Conservation (phyloP, 2,797 vertebrate species). For the Manis pentadactyla region DNA sequence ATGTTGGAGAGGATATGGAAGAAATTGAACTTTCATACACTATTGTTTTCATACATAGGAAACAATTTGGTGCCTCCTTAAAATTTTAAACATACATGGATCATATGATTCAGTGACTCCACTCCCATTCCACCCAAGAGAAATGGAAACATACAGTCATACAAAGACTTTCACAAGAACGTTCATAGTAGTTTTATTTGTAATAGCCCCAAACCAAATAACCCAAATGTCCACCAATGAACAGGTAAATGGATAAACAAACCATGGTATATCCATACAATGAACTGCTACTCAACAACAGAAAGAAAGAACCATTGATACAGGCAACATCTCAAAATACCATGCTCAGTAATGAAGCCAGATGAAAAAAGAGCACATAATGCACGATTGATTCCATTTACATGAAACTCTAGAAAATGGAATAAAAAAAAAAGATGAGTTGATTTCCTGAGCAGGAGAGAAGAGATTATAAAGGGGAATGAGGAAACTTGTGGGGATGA, state of each 20-base stretch:
- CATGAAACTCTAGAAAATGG: neutral
- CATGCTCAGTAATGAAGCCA: neutral
- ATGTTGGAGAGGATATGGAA: neutral
- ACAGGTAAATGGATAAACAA: neutral
- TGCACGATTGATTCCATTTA: neutral
- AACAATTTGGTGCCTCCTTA: neutral
- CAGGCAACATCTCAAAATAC: neutral
- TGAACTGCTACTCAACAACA: neutral
- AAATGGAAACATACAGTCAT: neutral
- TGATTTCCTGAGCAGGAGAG: neutral
- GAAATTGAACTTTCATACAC: neutral
- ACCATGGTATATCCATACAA: neutral
- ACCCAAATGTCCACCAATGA: neutral
- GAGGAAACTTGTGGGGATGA: neutral
- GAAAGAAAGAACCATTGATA: neutral
- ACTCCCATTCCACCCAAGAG: neutral
- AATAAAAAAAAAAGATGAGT: neutral
- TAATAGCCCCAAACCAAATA: neutral
- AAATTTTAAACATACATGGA: neutral
- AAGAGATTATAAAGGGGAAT: neutral
- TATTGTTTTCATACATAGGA: neutral
- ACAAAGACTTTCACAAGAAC: neutral
- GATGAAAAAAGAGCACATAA: neutral
- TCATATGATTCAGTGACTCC: neutral
- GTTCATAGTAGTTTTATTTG: neutral